Evolutionary conservation across 2,113 vertebrate species (phyloP).

Genomic region (Brachyistius frenatus): DNA sequence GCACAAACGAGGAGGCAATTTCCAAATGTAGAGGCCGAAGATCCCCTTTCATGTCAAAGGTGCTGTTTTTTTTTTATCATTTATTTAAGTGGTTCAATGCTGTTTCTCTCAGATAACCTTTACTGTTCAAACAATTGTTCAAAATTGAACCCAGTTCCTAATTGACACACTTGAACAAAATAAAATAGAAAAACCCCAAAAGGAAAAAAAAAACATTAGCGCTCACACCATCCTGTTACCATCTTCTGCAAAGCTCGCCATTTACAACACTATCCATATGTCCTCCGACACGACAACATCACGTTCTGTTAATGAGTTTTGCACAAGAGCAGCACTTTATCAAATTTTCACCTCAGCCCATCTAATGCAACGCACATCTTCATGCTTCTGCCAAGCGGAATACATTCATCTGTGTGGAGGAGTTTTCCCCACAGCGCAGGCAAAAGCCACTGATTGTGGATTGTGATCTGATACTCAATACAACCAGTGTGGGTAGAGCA

Average conservation of each 20-base stretch:
- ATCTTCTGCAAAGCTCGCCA: constrained; percentile 31
- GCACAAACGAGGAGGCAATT: constrained; percentile 49
- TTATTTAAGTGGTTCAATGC: constrained; percentile 21
- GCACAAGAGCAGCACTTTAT: constrained; percentile 51
- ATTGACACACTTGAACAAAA: constrained; percentile 44
- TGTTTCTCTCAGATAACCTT: background rate
- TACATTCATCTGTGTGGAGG: constrained; percentile 47
- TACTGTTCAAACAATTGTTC: constrained; percentile 12
- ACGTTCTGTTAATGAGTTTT: constrained; percentile 52
- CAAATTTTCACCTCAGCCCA: constrained; percentile 51
- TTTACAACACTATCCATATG: constrained; percentile 44
- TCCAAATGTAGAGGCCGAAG: constrained; percentile 16
- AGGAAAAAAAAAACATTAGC: constrained; percentile 1
- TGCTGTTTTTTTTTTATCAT: constrained; percentile 7
- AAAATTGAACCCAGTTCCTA: constrained; percentile 17
- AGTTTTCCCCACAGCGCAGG: constrained; percentile 47
- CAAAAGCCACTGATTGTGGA: constrained; percentile 56
- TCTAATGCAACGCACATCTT: constrained; percentile 41
- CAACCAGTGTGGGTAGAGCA: constrained; percentile 63
- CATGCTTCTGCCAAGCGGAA: constrained; percentile 23
- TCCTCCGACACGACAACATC: constrained; percentile 61
- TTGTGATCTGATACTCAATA: constrained; percentile 53
- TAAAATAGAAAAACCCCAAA: background rate
- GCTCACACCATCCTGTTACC: constrained; percentile 13
- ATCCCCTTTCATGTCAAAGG: constrained; percentile 34